A percentile compares a stretch with the other conserved stretches of the same genome.
Evolutionary conservation across 1,140 invertebrate species (phyloP).

Genomic region (Diorhabda sublineata): DNA sequence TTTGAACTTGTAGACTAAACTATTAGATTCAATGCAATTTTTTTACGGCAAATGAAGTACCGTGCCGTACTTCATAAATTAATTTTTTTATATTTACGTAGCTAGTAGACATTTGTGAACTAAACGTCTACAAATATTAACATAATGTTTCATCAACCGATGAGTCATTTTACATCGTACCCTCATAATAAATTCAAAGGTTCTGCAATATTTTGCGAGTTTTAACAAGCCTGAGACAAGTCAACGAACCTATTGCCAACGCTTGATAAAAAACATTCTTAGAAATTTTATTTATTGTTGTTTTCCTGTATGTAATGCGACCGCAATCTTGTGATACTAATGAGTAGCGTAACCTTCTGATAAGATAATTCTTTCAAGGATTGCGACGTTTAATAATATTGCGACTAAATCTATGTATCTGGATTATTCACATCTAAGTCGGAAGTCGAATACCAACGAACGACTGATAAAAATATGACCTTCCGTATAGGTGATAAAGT

Average conservation of each 20-base stretch:
- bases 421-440: not conserved
- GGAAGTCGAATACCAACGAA: not conserved
- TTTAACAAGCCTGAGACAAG: not conserved
- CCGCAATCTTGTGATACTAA: conserved; percentile 1
- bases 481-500: too few species aligned
- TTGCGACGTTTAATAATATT: not conserved
- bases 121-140: not conserved
- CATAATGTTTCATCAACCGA: not conserved
- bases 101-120: too few species aligned
- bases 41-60: too few species aligned
- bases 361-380: not conserved
- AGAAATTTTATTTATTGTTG: conserved; percentile 1
- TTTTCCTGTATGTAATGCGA: conserved; percentile 2
- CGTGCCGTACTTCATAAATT: too few species aligned
- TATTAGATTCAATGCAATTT: too few species aligned
- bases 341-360: not conserved
- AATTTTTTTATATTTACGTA: too few species aligned
- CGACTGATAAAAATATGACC: too few species aligned
- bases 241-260: not conserved
- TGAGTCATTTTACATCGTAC: not conserved
- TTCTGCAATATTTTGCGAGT: not conserved
- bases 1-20: too few species aligned
- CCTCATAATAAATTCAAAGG: not conserved
- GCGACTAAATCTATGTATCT: not conserved
- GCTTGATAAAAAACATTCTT: conserved; percentile 2